A percentile compares a stretch with the other conserved stretches of the same genome.
Evolutionary conservation across 2,888 invertebrate species (phyloP).

Genomic region (Aleiodes alternator): DNA sequence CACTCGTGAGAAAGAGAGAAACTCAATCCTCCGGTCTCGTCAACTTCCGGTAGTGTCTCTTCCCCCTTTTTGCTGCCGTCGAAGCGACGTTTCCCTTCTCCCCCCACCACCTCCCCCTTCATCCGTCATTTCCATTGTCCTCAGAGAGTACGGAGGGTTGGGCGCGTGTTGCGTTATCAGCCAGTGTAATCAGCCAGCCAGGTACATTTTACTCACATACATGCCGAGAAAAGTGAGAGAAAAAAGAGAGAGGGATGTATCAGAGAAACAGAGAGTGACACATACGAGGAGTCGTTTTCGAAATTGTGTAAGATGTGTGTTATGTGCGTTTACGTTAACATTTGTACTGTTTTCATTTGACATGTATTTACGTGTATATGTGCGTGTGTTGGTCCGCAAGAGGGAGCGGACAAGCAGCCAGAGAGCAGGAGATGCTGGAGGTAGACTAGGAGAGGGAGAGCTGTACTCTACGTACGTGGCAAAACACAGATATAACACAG

Average conservation of each 20-base stretch:
- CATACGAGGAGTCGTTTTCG: neutral
- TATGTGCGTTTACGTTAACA: neutral
- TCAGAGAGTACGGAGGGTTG: constrained; percentile 48
- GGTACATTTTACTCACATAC: constrained; percentile 37
- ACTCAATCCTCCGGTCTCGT: constrained; percentile 40
- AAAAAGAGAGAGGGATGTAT: constrained; percentile 37
- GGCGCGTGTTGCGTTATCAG: constrained; percentile 62
- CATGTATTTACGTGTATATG: neutral
- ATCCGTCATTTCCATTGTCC: constrained; percentile 58
- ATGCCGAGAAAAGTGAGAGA: constrained; percentile 9
- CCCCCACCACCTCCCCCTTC: constrained; percentile 45
- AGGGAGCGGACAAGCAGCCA: constrained; percentile 20
- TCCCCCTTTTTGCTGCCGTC: constrained; percentile 29
- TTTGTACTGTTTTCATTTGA: neutral
- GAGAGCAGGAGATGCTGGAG: constrained; percentile 14
- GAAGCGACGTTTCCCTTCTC: constrained; percentile 43
- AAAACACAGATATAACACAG: constrained; percentile 19
- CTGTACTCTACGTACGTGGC: constrained; percentile 33
- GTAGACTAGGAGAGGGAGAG: constrained; percentile 12
- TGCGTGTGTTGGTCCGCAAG: constrained; percentile 12
- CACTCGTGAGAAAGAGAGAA: neutral
- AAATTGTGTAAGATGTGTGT: constrained; percentile 23
- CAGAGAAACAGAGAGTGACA: neutral
- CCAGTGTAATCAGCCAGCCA: constrained; percentile 65
- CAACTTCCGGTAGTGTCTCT: constrained; percentile 46